Base-by-base conservation (phyloP, 2,113 vertebrate species). In the Sisor rabdophorus region DNA sequence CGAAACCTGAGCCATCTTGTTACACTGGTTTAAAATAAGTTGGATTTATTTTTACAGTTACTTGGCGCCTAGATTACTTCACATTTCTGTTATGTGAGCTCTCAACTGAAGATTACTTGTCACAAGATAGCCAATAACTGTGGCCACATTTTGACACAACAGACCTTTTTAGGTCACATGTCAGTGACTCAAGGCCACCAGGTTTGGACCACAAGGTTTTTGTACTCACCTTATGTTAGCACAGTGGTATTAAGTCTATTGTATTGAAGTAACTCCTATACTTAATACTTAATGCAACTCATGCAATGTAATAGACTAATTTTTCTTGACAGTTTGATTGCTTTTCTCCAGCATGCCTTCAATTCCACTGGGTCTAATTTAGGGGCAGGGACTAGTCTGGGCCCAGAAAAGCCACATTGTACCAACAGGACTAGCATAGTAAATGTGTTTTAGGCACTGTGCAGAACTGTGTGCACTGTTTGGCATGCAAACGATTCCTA, bases 51-150 rank as follows among this genome's bases (percentile, higher is more conserved):
- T 80, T 80, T 72, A 59, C 67, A 55, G 59, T 58, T 72, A 55
- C 36, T 22, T 54, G 69, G 69, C 69, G 53, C 69, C 69, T 75
- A 76, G 84, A 86, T 92, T 86, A 90, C 81, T 90, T 92, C 84
- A 87, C 88, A 88, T 89, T 88, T 88, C 81, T 89, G 82, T 90
- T 85, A 90, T 83, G 70, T 86, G 86, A 92, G 83, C 85, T 79
- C 77, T 73, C 44, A 67, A 30, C 65, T 84, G 78, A 81, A 71
- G 80, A 65, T 79, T 24, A 81, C 70, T 48, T 76, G 75, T 89
- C 86, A 86, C 74, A 77, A 78, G 80, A 88, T 85, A 86, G 64
- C 75, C 74, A 60, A 47, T 32, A 75, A 84, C 87, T 87, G 75
- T 85, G 72, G 85, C 72, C 76, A 81, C 67, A 81, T 78, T 63